Evolutionary conservation across 2,888 invertebrate species (phyloP).

Genomic region (Rhopalosiphum nymphaeae): DNA sequence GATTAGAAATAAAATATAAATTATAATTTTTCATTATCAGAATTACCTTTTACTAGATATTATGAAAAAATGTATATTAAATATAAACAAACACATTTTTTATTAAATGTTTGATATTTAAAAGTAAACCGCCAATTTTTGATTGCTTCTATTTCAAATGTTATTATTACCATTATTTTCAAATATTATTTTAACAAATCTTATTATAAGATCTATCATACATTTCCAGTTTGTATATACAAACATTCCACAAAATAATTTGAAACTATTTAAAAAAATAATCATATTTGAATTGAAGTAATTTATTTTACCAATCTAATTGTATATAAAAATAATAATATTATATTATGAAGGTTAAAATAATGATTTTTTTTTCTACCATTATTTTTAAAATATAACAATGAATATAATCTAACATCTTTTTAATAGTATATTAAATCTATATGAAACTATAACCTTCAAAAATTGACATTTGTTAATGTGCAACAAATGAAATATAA

Average conservation of each 20-base stretch:
- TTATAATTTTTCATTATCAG: background rate
- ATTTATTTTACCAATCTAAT: constrained; percentile 4
- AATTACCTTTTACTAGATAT: too few relatives aligned
- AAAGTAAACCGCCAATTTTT: too few relatives aligned
- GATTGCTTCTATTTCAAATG: too few relatives aligned
- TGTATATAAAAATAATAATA: constrained; percentile 7
- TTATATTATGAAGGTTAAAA: constrained; percentile 37
- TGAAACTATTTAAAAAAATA: background rate
- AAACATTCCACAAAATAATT: background rate
- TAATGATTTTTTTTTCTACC: background rate
- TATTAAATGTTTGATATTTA: too few relatives aligned
- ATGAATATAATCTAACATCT: constrained; percentile 35
- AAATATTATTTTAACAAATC: too few relatives aligned
- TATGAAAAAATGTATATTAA: too few relatives aligned
- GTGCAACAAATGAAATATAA: background rate
- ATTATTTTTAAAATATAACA: constrained; percentile 28
- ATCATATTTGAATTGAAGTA: background rate
- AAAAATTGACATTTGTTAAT: constrained; percentile 34
- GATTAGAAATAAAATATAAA: too few relatives aligned
- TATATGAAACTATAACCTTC: constrained; percentile 56
- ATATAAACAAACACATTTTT: too few relatives aligned
- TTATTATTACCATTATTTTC: too few relatives aligned
- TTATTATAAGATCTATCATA: background rate
- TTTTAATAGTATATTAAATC: constrained; percentile 3
- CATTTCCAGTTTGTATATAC: background rate